These are phyloP conservation scores for Brachyistius frenatus DNA, from an alignment of 2,113 vertebrate species.

Conservation along the genomic window DNA sequence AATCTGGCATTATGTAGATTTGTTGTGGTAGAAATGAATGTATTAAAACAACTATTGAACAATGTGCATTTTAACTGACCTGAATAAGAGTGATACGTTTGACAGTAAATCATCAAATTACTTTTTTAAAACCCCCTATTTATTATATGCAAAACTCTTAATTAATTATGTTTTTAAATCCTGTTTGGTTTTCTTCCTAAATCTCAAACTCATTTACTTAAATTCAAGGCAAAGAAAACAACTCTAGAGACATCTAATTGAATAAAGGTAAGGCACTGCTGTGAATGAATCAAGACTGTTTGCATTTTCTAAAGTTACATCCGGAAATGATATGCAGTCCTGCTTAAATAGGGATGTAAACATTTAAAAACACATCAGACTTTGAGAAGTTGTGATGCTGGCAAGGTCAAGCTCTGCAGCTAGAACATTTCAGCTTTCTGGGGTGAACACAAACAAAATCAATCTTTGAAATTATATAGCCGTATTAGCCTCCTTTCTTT, in stretches of 20 bases:
- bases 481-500: constrained; percentile 25
- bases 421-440: constrained; percentile 2
- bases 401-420: constrained; percentile 20
- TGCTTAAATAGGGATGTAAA: not conserved
- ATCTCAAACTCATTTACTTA: constrained; percentile 26
- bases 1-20: not conserved
- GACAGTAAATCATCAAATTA: not conserved
- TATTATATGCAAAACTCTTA: constrained; percentile 25
- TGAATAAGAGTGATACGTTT: not conserved
- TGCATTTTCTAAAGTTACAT: constrained; percentile 1
- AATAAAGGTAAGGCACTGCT: not conserved
- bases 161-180: constrained; percentile 10
- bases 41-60: not conserved
- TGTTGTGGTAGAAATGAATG: not conserved
- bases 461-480: constrained; percentile 25
- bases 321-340: not conserved
- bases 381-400: not conserved
- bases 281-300: constrained; percentile 24
- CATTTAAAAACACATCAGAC: not conserved
- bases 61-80: no score
- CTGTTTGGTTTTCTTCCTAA: not conserved
- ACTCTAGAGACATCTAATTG: not conserved
- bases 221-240: constrained; percentile 16
- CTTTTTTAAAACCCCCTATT: not conserved
- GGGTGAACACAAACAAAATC: not conserved